Evolutionary conservation across 2,888 invertebrate species (phyloP), one percentile per base, ranked within the genome.

Genomic region (Sinelater perroti): DNA sequence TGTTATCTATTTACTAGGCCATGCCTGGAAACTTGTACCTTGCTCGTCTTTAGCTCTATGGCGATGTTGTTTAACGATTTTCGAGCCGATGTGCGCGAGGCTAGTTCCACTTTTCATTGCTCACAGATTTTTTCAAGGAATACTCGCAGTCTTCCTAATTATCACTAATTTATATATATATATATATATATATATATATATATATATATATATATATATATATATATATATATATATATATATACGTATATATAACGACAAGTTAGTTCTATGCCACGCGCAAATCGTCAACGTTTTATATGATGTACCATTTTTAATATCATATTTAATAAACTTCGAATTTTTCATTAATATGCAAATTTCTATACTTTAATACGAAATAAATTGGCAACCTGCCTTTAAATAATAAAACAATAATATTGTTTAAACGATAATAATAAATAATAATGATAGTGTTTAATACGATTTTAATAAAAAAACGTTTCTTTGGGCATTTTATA

Each of bases 301-400:
- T 77, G 53, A 77, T 75, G 72, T 78, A 77, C 70, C 73, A 73
- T 78, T 77, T 77, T 75, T 77, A 78, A 76, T 78, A 73, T 76
- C 75, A 74, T 75, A 74, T 76, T 75, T 73, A 74, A 73, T 74
- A 72, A 74, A 77, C 75, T 77, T 75, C 73, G 75, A 76, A 75
- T 74, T 76, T 75, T 76, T 73, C 73, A 75, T 74, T 74, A 73
- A 70, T 72, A 73, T 69, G 71, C 70, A 74, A 75, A 67, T 72
- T 72, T 72, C 69, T 74, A 71, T 70, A 73, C 70, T 70, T 61
- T 65, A 66, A 66, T 71, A 67, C 69, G 71, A 69, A 59, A 65
- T 70, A 71, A 70, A 67, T 61, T 65, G 68, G 69, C 68, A 58
- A 60, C 51, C 49, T 60, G 71, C 70, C 72, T 70, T 69, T 63